A percentile compares a stretch with the other conserved stretches of the same genome.
phyloP scores from a whole-genome alignment of 2,113 vertebrate genomes.

The Rana temporaria region DNA sequence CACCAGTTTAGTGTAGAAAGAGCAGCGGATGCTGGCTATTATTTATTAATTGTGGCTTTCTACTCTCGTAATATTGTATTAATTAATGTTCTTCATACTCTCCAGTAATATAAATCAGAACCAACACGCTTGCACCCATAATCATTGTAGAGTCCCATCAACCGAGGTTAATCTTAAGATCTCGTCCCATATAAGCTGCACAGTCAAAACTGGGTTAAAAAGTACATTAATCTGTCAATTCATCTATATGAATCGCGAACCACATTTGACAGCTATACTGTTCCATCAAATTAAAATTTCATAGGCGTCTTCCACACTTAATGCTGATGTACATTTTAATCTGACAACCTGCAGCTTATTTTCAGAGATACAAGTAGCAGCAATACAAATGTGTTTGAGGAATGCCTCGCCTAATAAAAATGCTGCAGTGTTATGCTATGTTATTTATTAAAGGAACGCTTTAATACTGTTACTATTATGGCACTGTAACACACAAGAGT shows the following conservation, averaged over 20 bases:
- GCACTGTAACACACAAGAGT: no score
- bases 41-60: no score
- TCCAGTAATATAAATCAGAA: no score
- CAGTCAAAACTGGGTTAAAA: conserved; percentile 41
- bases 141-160: background rate
- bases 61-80: no score
- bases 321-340: conserved; percentile 34
- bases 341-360: conserved; percentile 20
- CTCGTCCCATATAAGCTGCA: background rate
- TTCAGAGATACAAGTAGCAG: conserved; percentile 3
- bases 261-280: conserved; percentile 38
- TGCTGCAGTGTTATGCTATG: background rate
- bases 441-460: no score
- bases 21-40: no score
- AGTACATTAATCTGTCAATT: conserved; percentile 48
- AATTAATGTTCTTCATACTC: no score
- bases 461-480: no score
- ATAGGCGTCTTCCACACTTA: conserved; percentile 10
- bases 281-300: conserved; percentile 50
- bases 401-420: background rate
- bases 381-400: background rate
- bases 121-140: background rate
- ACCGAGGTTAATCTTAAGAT: background rate
- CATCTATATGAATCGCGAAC: conserved; percentile 33
- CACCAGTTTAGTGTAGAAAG: no score